Conservation (phyloP, 2,888 invertebrate genomes). For the Drosophila greeni region DNA sequence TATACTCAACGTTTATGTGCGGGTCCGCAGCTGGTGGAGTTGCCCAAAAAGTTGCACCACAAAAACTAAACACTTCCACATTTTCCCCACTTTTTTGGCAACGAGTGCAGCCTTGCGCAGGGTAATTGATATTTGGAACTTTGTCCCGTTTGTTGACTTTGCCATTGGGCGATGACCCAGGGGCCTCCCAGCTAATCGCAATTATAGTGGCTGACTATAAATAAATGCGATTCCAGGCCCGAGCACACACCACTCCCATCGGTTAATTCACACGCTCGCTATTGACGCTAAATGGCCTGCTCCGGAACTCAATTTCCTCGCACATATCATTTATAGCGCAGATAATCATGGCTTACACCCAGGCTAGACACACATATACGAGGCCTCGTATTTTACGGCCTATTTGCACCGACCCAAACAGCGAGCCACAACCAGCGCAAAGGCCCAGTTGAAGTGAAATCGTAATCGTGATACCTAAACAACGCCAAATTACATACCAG, state of each 20-base stretch:
- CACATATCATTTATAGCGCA: constrained; percentile 73
- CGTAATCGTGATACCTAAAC: constrained; percentile 74
- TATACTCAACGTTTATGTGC: constrained; percentile 68
- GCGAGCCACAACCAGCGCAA: constrained; percentile 1
- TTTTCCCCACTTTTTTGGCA: constrained; percentile 37
- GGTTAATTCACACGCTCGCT: constrained; percentile 63
- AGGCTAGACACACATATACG: constrained; percentile 50
- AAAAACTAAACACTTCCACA: constrained; percentile 54
- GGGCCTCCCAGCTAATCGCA: constrained; percentile 45
- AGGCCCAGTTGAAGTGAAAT: constrained; percentile 36
- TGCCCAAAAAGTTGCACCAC: constrained; percentile 50
- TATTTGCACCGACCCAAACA: constrained; percentile 16
- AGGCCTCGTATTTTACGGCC: constrained; percentile 52
- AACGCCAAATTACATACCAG: constrained; percentile 76
- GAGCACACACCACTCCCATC: constrained; percentile 47
- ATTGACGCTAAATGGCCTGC: constrained; percentile 49
- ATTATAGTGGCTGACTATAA: constrained; percentile 54
- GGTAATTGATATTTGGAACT: constrained; percentile 47
- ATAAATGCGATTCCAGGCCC: constrained; percentile 44
- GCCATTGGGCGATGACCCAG: not conserved
- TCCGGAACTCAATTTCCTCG: constrained; percentile 25
- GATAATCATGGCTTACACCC: constrained; percentile 76
- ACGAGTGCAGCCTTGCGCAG: constrained; percentile 40
- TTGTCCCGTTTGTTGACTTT: constrained; percentile 33
- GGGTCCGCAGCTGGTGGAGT: constrained; percentile 52